A percentile compares a stretch with the other conserved stretches of the same genome.
These are phyloP conservation scores for Hypanus sabinus DNA, from an alignment of 2,113 vertebrate species.

Conservation along the genomic window DNA sequence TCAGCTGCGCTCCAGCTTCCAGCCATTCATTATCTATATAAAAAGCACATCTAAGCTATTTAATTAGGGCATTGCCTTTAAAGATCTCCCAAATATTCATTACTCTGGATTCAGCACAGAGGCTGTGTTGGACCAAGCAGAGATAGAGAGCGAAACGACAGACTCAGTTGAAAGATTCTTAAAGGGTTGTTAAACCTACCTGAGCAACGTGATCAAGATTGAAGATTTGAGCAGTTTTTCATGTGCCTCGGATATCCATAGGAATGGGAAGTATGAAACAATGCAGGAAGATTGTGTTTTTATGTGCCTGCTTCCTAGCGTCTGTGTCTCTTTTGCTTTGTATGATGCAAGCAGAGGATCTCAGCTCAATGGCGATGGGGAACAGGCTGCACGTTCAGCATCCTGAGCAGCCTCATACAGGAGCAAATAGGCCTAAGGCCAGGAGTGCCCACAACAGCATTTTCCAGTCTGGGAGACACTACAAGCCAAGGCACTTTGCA, in stretches of 20 bases:
- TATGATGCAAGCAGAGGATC: background rate
- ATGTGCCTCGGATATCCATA: background rate
- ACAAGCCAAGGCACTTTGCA: background rate
- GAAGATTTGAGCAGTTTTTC: background rate
- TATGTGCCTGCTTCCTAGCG: background rate
- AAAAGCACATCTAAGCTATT: conserved; percentile 1
- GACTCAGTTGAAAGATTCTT: background rate
- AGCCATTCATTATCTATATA: conserved; percentile 26
- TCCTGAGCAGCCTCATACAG: background rate
- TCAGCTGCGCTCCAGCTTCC: background rate
- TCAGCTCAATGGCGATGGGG: background rate
- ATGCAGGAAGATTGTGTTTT: background rate
- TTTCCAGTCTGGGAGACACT: background rate
- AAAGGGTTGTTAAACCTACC: background rate
- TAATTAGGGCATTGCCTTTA: background rate
- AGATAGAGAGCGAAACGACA: background rate
- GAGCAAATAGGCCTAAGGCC: background rate
- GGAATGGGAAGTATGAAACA: background rate
- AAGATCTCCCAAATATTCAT: background rate
- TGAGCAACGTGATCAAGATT: background rate
- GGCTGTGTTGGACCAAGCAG: background rate
- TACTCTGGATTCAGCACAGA: background rate
- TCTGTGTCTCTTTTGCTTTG: background rate
- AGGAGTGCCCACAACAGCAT: background rate
- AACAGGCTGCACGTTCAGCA: background rate